Evolutionary conservation across 2,888 invertebrate species (phyloP), one percentile per base, ranked within the genome.

Genomic region (Melanchra persicariae): DNA sequence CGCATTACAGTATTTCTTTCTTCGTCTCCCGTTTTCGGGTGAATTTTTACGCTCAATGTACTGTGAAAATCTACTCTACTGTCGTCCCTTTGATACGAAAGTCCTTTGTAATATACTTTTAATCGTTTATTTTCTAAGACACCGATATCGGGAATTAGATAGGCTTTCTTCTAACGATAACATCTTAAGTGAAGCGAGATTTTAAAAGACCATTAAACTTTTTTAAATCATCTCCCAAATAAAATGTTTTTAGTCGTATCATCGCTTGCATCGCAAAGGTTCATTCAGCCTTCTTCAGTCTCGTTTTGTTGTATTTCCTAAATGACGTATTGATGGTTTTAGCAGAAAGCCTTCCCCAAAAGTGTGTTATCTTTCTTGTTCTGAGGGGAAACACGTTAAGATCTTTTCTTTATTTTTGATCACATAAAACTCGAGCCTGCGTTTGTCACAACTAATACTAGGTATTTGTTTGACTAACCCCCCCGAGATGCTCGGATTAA

Each of bases 401-500:
- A 68, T 69, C 62, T 76, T 59, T 55, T 60, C 70, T 70, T 66
- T 75, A 70, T 77, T 71, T 85, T 83, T 74, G 74, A 71, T 81
- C 81, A 75, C 66, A 74, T 70, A 83, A 85, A 82, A 78, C 84
- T 70, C 79, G 70, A 80, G 79, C 64, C 76, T 71, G 84, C 89
- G 88, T 91, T 90, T 91, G 92, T 93, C 94, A 90, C 87, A 79
- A 84, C 85, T 93, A 93, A 94, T 91, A 89, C 91, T 88, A 87
- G 91, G 88, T 93, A 94, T 94, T 94, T 93, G 94, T 94, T 90
- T 90, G 88, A 82, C 87, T 87, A 87, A 88, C 90, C 88, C 91
- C 34, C 90, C 87, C 87, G 84, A 87, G 89, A 89, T 87, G 87
- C 87, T 84, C 64, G 94, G 95, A 94, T 95, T 94, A 93, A 92